Evolutionary conservation across 2,113 vertebrate genomes (phyloP).

Genomic region (Embiotoca jacksoni): DNA sequence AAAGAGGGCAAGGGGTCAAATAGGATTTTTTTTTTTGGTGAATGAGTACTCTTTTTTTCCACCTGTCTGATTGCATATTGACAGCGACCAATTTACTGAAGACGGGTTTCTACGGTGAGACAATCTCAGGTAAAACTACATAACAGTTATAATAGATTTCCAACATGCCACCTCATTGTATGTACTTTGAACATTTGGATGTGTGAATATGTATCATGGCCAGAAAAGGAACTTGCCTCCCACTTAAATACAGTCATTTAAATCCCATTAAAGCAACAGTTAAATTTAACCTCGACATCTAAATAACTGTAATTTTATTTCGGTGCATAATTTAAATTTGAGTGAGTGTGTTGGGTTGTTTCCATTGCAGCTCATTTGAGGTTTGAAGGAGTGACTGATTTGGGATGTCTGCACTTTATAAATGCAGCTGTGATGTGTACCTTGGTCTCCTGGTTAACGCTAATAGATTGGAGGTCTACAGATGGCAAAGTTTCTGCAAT

Average conservation of each 20-base stretch:
- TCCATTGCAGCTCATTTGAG: not conserved
- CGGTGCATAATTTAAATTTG: not conserved
- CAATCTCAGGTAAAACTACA: not conserved
- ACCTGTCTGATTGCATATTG: not conserved
- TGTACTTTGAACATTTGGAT: not conserved
- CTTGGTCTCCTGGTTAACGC: too few species aligned
- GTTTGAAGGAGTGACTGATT: not conserved
- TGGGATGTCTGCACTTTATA: too few species aligned
- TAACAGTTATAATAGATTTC: not conserved
- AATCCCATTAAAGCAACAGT: not conserved
- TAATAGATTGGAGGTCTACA: too few species aligned
- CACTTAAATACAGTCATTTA: not conserved
- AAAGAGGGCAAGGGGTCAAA: not conserved
- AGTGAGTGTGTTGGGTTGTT: not conserved
- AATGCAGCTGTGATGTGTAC: too few species aligned
- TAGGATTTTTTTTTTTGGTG: not conserved
- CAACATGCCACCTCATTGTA: not conserved
- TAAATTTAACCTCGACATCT: too few species aligned
- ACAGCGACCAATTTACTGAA: slow-evolving; percentile 5
- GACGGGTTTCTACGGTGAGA: not conserved
- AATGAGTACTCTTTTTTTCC: not conserved
- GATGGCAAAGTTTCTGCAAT: too few species aligned
- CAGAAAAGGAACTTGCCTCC: not conserved
- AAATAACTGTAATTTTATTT: not conserved
- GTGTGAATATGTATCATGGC: too few species aligned